Evolutionary conservation across 2,888 invertebrate species (phyloP), one percentile per base, ranked within the genome.

Genomic region (Ceraclea dissimilis): DNA sequence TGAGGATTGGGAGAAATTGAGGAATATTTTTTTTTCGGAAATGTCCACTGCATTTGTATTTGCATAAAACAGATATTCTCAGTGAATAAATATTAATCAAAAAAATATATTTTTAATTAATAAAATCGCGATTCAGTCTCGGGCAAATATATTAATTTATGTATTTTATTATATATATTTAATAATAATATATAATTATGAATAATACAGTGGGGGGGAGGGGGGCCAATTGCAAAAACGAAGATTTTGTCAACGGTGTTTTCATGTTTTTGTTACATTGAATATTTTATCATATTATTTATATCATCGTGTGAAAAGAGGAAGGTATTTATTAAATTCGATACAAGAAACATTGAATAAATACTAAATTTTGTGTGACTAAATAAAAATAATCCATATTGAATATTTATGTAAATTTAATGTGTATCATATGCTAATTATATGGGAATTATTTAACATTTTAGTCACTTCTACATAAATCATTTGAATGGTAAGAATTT

Each of bases 221-320:
- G 39, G 75, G 76, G 77, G 78, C 77, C 77, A 76, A 77, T 77
- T 77, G 77, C 78, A 78, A 77, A 78, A 78, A 78, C 78, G 78
- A 77, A 77, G 77, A 75, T 78, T 77, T 78, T 58, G 39, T 39
- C 39, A 22, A 52, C 52, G 54, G 49, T 52, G 17, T 49, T 43
- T 47, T 17, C 47, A 47, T 47, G 11, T 17, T 22, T 49, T 49
- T 18, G 2, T 18, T 46, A n/a, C n/a, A n/a, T n/a, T n/a, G n/a
- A n/a, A n/a, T n/a, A 18, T 46, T 20, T 49, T 26, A 49, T 21
- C 26, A 22, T 49, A 26, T 13, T 50, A 51, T 52, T 58, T 54
- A 59, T 44, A 51, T 59, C 58, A 59, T 59, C 58, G 58, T 49
- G 58, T 59, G 58, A 59, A 59, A 59, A 56, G 56, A 8, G 13